Percentiles rank a stretch among this genome's conserved stretches.
Evolutionary conservation across 2,888 invertebrate genomes (phyloP).

Genomic region (Polietes domitor): DNA sequence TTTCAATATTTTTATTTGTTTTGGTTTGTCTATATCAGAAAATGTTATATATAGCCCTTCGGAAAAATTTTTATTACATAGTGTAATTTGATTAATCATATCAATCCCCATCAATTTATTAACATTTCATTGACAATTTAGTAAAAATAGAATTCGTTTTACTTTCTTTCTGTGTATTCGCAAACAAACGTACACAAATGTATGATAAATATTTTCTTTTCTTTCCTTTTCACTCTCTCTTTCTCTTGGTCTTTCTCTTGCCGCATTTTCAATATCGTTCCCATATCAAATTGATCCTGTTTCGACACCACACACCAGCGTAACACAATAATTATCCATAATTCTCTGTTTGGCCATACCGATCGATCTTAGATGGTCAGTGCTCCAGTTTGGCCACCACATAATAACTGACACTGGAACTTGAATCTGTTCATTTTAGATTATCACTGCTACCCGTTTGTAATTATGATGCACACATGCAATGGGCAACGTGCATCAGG

Average conservation of each 20-base stretch:
- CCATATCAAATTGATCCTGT: slow-evolving; percentile 1
- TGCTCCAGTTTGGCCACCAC: slow-evolving; percentile 37
- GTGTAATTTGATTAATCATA: too few species aligned
- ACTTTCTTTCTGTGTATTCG: neutral
- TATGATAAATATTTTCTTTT: neutral
- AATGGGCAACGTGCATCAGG: neutral
- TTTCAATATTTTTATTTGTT: too few species aligned
- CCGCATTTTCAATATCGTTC: neutral
- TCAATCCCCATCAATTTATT: neutral
- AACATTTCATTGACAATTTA: too few species aligned
- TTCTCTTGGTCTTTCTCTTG: neutral
- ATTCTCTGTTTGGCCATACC: neutral
- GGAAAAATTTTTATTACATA: too few species aligned
- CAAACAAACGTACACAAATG: neutral
- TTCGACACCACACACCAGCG: neutral
- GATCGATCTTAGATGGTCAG: neutral
- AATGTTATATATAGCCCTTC: too few species aligned
- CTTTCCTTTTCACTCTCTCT: neutral
- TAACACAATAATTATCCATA: slow-evolving; percentile 12
- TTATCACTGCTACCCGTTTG: slow-evolving; percentile 21
- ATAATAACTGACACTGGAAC: slow-evolving; percentile 58
- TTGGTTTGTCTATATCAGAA: too few species aligned
- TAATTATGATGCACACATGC: slow-evolving; percentile 29
- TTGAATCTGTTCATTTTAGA: slow-evolving; percentile 34
- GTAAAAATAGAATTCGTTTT: too few species aligned